These are phyloP conservation scores for Amiota mariae DNA, from an alignment of 2,888 invertebrate genomes.

Conservation along the genomic window DNA sequence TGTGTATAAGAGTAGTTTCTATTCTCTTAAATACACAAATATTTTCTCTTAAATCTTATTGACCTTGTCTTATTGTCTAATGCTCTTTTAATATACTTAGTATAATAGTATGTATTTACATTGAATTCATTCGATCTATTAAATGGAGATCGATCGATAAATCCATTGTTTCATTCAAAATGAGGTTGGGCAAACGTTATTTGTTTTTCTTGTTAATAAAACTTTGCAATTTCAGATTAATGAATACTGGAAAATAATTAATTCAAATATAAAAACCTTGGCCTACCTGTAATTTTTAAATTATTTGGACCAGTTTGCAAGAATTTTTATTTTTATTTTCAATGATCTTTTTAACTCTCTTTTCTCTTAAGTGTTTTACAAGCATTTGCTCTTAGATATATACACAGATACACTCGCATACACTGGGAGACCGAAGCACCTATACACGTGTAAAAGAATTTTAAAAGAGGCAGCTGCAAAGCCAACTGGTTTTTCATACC, in stretches of 20 bases:
- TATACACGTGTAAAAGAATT: neutral
- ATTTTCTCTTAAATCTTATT: slow-evolving; percentile 34
- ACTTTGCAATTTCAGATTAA: no score
- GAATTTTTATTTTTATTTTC: slow-evolving; percentile 36
- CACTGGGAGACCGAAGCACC: neutral
- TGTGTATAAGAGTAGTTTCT: neutral
- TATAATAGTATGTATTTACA: no score
- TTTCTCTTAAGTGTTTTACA: neutral
- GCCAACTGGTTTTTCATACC: slow-evolving; percentile 58
- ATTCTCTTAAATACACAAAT: slow-evolving; percentile 7
- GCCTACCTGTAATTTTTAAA: no score
- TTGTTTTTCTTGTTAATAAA: no score
- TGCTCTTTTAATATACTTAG: neutral
- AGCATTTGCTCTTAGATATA: slow-evolving; percentile 12
- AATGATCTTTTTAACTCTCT: slow-evolving; percentile 30
- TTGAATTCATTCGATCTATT: no score
- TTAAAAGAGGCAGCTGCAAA: slow-evolving; percentile 61
- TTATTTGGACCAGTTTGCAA: no score
- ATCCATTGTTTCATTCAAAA: no score
- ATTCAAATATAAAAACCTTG: no score
- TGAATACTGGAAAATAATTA: no score
- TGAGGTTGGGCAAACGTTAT: no score
- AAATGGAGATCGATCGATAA: no score
- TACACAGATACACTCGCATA: neutral
- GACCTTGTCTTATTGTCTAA: slow-evolving; percentile 55